Conservation (phyloP, 2,888 invertebrate species). For the Cosmia trapezina region DNA sequence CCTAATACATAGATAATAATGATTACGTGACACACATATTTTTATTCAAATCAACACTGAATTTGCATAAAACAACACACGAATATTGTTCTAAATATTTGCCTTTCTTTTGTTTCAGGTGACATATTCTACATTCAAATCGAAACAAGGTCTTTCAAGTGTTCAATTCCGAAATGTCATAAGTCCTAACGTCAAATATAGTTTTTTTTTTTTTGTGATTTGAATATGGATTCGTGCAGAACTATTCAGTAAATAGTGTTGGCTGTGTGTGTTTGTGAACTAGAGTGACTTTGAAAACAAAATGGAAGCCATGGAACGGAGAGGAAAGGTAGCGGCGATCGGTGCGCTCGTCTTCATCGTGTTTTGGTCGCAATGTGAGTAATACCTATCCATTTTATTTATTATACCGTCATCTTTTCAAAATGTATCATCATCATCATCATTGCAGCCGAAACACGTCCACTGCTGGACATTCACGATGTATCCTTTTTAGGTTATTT, state of each 20-base stretch:
- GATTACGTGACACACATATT: constrained; percentile 14
- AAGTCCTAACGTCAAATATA: constrained; percentile 34
- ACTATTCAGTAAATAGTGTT: constrained; percentile 66
- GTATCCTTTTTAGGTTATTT: background rate
- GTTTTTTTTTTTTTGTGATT: constrained; percentile 43
- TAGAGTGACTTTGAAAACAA: constrained; percentile 59
- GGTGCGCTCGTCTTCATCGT: constrained; percentile 78
- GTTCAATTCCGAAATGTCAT: constrained; percentile 38
- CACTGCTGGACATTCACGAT: background rate
- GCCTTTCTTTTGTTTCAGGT: constrained; percentile 69
- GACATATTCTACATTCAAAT: constrained; percentile 26
- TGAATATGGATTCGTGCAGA: constrained; percentile 65
- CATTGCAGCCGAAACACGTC: too few species aligned
- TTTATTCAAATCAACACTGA: constrained; percentile 19
- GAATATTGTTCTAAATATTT: constrained; percentile 17
- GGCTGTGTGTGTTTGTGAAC: constrained; percentile 59
- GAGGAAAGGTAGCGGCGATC: constrained; percentile 74
- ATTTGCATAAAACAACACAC: constrained; percentile 15
- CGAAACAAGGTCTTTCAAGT: constrained; percentile 24
- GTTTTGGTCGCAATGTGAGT: constrained; percentile 86
- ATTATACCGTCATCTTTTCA: background rate
- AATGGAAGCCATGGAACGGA: constrained; percentile 88
- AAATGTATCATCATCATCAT: too few species aligned
- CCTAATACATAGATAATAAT: constrained; percentile 24
- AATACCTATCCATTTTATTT: constrained; percentile 21